Conservation (phyloP, 2,797 vertebrate genomes). For the Tapera naevia region DNA sequence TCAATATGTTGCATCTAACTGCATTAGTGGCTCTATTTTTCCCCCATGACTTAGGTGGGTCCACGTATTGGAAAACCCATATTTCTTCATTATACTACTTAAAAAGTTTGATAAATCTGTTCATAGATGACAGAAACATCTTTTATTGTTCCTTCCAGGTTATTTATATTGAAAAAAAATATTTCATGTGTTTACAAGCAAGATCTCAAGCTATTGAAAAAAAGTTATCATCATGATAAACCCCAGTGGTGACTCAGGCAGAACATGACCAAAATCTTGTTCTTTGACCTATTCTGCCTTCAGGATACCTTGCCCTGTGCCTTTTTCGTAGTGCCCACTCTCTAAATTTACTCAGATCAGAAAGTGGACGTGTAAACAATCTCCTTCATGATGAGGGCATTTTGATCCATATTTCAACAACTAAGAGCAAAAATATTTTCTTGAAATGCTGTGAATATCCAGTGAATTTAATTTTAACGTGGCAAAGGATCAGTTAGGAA, state of each 20-base stretch:
- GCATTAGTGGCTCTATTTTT: constrained; percentile 2
- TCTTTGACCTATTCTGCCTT: not conserved
- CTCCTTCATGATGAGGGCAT: not conserved
- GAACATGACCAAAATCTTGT: not conserved
- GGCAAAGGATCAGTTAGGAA: not conserved
- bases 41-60: not conserved
- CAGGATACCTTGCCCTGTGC: not conserved
- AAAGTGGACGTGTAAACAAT: not conserved
- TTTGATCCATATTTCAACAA: not conserved
- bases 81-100: constrained; percentile 14
- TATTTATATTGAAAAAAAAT: not conserved
- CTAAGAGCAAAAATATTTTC: not conserved
- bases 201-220: not conserved
- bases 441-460: not conserved
- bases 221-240: not conserved
- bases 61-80: constrained; percentile 5
- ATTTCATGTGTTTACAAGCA: not conserved
- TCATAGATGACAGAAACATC: not conserved
- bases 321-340: not conserved
- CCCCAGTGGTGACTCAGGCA: not conserved
- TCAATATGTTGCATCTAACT: constrained; percentile 32
- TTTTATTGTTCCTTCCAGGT: not conserved
- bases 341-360: not conserved
- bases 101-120: constrained; percentile 24
- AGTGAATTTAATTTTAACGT: not conserved